Base-by-base conservation (phyloP, 2,797 vertebrate species). In the Epinephelus awoara region DNA sequence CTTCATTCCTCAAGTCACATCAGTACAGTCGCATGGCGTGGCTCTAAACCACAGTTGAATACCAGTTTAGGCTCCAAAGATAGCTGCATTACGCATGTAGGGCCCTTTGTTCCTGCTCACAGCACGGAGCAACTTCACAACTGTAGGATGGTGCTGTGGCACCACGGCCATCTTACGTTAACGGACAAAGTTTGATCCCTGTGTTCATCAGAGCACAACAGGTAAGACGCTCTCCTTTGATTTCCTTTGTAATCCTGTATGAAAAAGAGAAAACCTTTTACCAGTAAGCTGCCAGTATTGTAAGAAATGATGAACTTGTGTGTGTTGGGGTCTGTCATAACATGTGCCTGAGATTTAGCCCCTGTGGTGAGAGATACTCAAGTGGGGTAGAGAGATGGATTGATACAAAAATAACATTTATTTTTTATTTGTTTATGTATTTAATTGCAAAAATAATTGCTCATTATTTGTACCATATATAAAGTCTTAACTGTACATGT, bases 1-100 rank as follows among this genome's bases (percentile, higher is more conserved):
- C 91, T 84, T 93, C 94, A 95, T 95, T 95, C 94, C 93, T 86
- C 14, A 67, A 50, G 82, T 82, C 91, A 77, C 78, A 77, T 68
- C 87, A 72, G 61, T 13, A 4, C 42, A 49, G 55, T 54, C 55
- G 21, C 57, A 64, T 69, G 84, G 58, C 57, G 85, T 83, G 88
- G 79, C 77, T 67, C 75, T 50, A 64, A 73, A 25, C n/a, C 47
- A 18, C 64, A 5, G 59, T 4, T 51, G 50, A 75, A 77, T 70
- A 57, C 54, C 65, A 72, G 75, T 62, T 67, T 23, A 9, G 51
- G 44, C 71, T 87, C 72, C 75, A 76, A 44, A 85, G 71, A 89
- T 49, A 85, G 68, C 75, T 17, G 67, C 63, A 18, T 67, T 84
- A 65, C 82, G 75, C 74, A 47, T 34, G 64, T n/a, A 50, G 9